Evolutionary conservation across 2,888 invertebrate genomes (phyloP), one percentile per base, ranked within the genome.

Genomic region (Julus scandinavius): DNA sequence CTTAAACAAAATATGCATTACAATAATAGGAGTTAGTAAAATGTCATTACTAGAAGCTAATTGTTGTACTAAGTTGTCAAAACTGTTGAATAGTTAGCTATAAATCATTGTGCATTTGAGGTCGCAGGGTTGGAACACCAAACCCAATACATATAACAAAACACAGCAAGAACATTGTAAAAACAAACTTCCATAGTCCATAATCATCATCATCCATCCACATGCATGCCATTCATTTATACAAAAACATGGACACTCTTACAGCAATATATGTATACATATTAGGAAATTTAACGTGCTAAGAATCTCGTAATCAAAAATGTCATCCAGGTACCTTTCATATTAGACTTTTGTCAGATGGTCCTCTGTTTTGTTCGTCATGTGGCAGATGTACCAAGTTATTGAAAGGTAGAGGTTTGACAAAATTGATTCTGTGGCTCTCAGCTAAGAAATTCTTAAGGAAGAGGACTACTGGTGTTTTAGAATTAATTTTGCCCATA

Each of bases 401-500:
- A 15, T 38, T 80, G 38, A 58, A 87, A 87, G 58, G 87, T 58
- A 54, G 11, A 54, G 58, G 87, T 87, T 58, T 87, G n/a, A 87
- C 63, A 87, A 87, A 87, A 87, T 83, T 87, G 80, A 87, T 45
- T 87, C 49, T 45, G n/a, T 87, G 87, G 83, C 50, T 20, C 87
- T 87, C 20, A 50, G 72, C 87, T 38, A 88, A 88, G 88, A 88
- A 88, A 88, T 88, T 88, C 54, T 88, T 88, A 88, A 88, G 85
- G 88, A 88, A 50, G 88, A 88, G 54, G 50, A 72, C 88, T 88
- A 88, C 88, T 85, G 88, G 20, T 88, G 20, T 85, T 63, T 89
- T 86, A 89, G 80, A 87, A 88, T 83, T 89, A 89, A 89, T 89
- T 89, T 88, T 89, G 41, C 88, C 88, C 45, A 86, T 88, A 89